These are phyloP conservation scores for Limnephilus rhombicus DNA, from an alignment of 2,888 invertebrate species.

Conservation along the genomic window DNA sequence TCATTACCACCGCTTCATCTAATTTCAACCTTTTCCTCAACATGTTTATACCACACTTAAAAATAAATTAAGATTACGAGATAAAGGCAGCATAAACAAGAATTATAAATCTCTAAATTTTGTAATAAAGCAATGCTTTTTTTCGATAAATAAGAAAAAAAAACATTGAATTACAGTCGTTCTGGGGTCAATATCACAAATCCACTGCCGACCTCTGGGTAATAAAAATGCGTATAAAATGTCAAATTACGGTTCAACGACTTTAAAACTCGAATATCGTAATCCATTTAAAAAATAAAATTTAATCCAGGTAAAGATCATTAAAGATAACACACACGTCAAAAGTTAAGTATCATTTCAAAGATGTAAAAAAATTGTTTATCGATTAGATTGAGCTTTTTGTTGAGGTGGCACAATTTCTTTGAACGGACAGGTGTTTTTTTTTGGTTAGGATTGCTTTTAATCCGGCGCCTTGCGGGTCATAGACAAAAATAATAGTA, in stretches of 20 bases:
- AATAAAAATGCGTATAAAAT: constrained; percentile 25
- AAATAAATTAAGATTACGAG: not conserved
- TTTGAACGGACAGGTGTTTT: not conserved
- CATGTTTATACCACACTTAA: constrained; percentile 1
- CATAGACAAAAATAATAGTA: constrained; percentile 25
- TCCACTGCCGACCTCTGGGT: not conserved
- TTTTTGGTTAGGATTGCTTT: not conserved
- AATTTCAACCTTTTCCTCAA: not conserved
- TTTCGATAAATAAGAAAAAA: not conserved
- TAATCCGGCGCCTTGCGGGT: constrained; percentile 38
- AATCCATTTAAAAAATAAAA: constrained; percentile 18
- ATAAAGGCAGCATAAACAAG: not conserved
- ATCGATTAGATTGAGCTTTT: not conserved
- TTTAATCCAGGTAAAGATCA: not conserved
- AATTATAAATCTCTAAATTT: not conserved
- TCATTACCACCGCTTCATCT: not conserved
- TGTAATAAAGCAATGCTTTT: not conserved
- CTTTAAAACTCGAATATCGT: constrained; percentile 13
- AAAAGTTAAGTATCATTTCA: not conserved
- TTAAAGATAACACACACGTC: not conserved
- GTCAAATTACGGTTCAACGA: constrained; percentile 25
- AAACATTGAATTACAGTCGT: not conserved
- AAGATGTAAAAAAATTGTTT: not conserved
- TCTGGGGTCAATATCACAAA: constrained; percentile 6
- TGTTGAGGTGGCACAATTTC: not conserved